phyloP scores from a whole-genome alignment of 2,888 invertebrate genomes.

The Dolichomitus sp. region DNA sequence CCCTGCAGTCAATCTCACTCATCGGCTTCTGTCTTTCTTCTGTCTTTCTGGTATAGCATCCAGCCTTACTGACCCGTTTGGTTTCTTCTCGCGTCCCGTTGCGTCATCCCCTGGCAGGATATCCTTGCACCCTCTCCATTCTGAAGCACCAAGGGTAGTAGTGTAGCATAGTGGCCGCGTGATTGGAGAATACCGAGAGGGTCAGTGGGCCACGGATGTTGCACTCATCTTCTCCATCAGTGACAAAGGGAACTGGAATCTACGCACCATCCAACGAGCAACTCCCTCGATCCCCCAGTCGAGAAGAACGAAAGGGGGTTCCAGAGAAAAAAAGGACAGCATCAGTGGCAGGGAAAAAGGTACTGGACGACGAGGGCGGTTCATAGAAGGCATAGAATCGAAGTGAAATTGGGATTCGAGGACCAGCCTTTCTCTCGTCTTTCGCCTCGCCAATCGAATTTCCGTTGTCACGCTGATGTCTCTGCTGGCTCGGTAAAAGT shows the following conservation, averaged over 20 bases:
- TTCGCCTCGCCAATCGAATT: conserved; percentile 66
- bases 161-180: conserved; percentile 43
- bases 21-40: conserved; percentile 32
- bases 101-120: conserved; percentile 46
- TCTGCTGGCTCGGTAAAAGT: conserved; percentile 40
- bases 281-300: conserved; percentile 29
- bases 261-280: conserved; percentile 45
- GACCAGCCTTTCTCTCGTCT: conserved; percentile 56
- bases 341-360: conserved; percentile 49
- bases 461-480: conserved; percentile 65
- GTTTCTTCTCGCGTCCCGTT: conserved; percentile 46
- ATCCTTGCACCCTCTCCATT: conserved; percentile 46
- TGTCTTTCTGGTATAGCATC: neutral
- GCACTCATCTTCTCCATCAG: conserved; percentile 58
- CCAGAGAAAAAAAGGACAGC: conserved; percentile 54
- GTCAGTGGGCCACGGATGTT: conserved; percentile 80
- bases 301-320: conserved; percentile 37
- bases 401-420: conserved; percentile 68
- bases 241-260: conserved; percentile 62
- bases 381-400: conserved; percentile 42
- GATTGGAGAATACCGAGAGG: conserved; percentile 77
- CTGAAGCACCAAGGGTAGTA: conserved; percentile 39
- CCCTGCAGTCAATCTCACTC: conserved; percentile 45
- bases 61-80: conserved; percentile 19
- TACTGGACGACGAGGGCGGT: conserved; percentile 56